A percentile compares a stretch with the other conserved stretches of the same genome.
Evolutionary conservation across 2,888 invertebrate genomes (phyloP).

Genomic region (Allacma fusca): DNA sequence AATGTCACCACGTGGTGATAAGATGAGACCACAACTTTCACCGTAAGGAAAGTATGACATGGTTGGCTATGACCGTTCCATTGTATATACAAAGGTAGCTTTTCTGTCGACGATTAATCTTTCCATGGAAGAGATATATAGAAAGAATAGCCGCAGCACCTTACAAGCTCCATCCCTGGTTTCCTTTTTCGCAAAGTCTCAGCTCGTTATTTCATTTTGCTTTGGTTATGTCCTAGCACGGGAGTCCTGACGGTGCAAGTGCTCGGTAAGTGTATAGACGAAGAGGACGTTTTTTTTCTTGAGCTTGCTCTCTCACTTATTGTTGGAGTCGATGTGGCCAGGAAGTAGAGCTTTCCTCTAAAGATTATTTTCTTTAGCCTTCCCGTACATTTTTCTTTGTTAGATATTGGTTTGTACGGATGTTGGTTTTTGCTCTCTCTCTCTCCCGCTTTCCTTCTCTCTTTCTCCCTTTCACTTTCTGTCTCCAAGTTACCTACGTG

Average conservation of each 20-base stretch:
- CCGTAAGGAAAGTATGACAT: conserved; percentile 39
- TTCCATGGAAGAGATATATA: not conserved
- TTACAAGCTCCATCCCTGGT: not conserved
- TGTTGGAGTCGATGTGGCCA: not conserved
- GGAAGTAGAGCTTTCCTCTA: conserved; percentile 2
- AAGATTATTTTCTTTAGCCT: conserved; percentile 13
- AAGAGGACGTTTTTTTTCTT: not conserved
- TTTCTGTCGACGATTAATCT: conserved; percentile 10
- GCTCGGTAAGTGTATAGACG: no score
- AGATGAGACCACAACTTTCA: conserved; percentile 42
- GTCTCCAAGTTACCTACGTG: not conserved
- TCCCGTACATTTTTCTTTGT: conserved; percentile 1
- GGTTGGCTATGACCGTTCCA: not conserved
- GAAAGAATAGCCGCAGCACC: not conserved
- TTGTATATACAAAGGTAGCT: not conserved
- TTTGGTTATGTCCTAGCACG: no score
- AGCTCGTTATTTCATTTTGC: no score
- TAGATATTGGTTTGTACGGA: not conserved
- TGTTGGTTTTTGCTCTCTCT: conserved; percentile 1
- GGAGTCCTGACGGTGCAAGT: no score
- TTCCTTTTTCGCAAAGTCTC: not conserved
- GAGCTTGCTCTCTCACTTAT: not conserved
- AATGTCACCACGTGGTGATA: conserved; percentile 45
- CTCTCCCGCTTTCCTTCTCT: not conserved
- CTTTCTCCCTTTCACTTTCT: not conserved